Evolutionary conservation across 1,140 invertebrate species (phyloP), one percentile per base, ranked within the genome.

Genomic region (Drosophila baimaii): DNA sequence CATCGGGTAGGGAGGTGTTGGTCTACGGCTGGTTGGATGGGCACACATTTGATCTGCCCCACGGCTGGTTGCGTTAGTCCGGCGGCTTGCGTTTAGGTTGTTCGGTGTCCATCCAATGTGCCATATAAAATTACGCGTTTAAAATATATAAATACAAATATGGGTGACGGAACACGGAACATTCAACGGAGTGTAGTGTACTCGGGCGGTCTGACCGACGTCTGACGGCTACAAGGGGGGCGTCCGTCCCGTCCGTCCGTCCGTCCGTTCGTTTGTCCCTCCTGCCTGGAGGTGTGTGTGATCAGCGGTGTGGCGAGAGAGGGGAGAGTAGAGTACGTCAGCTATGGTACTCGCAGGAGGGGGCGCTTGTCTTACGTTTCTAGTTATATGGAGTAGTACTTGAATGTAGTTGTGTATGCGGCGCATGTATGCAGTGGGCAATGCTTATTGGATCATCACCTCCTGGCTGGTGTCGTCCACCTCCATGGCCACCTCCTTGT

Each of bases 401-500:
- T 84, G 58, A 68, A 80, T 77, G 66, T 84, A 79, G 49, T 79
- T 59, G 65, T 59, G 65, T 66, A 61, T 76, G 69, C 56, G 61
- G 44, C 37, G 41, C 47, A 43, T 29, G 29, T 27, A 27, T 70
- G 27, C 39, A 41, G 37, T 47, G 37, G 15, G 31, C 29, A 17
- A 31, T 19, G 9, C 64, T 74, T 92, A 92, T 74, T 92, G 91
- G 63, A 90, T 78, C 91, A 92, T 92, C 44, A 91, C 91, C 77
- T 92, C 91, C 68, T 92, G 91, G 75, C 91, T 92, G 56, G 91
- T 91, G 43, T 92, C 91, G 25, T 92, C 91, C 17, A 92, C 83
- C 57, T 92, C 91, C 91, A 92, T 92, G 44, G 88, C 90, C 37
- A 86, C 86, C 27, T 90, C 88, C 52, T 92, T 89, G 58, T 61